phyloP scores from a whole-genome alignment of 2,113 vertebrate genomes.

The Hiodon alosoides region DNA sequence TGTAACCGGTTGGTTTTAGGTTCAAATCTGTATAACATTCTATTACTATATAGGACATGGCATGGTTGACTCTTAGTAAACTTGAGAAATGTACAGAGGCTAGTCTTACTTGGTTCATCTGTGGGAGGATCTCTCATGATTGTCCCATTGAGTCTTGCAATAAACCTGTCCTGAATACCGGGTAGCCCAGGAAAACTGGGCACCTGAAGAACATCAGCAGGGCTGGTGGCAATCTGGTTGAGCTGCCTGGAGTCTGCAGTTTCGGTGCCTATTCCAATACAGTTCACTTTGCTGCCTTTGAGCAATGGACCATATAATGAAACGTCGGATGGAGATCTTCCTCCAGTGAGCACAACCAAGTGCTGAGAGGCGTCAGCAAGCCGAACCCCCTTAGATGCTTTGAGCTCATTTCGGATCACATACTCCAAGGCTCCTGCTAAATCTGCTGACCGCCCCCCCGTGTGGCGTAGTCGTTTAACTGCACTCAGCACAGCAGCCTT shows the following conservation, averaged over 20 bases:
- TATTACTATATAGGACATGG: no score
- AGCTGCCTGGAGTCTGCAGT: slow-evolving; percentile 67
- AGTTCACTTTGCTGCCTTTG: slow-evolving; percentile 57
- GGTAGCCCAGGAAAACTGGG: slow-evolving; percentile 67
- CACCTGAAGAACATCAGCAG: slow-evolving; percentile 65
- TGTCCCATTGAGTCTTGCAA: slow-evolving; percentile 49
- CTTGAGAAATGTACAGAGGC: background rate
- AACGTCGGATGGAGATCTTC: slow-evolving; percentile 73
- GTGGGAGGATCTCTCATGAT: background rate
- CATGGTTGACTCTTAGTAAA: background rate
- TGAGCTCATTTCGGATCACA: slow-evolving; percentile 72
- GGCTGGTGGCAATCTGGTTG: slow-evolving; percentile 59
- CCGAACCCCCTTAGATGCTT: slow-evolving; percentile 73
- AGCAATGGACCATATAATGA: slow-evolving; percentile 62
- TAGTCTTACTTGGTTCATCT: slow-evolving; percentile 43
- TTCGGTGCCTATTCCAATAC: slow-evolving; percentile 71
- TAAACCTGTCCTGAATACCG: slow-evolving; percentile 53
- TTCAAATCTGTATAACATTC: no score
- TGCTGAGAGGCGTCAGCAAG: slow-evolving; percentile 80
- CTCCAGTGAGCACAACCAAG: slow-evolving; percentile 83
- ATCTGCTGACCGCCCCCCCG: slow-evolving; percentile 71
- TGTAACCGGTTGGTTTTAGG: background rate
- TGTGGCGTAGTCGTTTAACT: slow-evolving; percentile 72
- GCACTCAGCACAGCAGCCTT: slow-evolving; percentile 64
- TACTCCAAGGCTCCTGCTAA: slow-evolving; percentile 77